These are phyloP conservation scores for Jaculus jaculus DNA, from an alignment of 2,113 vertebrate genomes.

Conservation along the genomic window DNA sequence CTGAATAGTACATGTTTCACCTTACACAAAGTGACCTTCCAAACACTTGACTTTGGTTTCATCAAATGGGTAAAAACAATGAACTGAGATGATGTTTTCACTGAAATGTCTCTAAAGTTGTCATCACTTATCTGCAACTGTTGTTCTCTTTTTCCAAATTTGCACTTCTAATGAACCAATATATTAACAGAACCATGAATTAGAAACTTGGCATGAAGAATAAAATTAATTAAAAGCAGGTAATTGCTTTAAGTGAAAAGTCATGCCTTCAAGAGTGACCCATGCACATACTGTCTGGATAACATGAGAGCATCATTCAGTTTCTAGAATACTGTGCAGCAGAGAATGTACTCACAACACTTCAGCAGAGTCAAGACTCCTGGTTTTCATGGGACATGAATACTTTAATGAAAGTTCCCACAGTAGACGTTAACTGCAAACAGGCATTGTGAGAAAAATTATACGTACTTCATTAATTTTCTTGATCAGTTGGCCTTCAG, in stretches of 20 bases:
- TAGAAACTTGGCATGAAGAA: neutral
- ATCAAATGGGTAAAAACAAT: neutral
- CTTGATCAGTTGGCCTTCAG: neutral
- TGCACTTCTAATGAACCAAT: neutral
- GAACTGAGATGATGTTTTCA: neutral
- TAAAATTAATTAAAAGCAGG: neutral
- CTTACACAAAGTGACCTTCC: neutral
- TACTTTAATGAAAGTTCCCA: neutral
- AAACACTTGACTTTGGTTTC: neutral
- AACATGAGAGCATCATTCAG: neutral
- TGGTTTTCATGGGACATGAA: neutral
- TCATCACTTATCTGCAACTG: neutral
- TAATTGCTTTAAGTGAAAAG: constrained; percentile 1
- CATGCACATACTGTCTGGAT: neutral
- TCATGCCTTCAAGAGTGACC: neutral
- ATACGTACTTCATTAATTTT: neutral
- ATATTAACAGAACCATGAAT: no score
- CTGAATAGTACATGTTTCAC: neutral
- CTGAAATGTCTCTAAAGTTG: neutral
- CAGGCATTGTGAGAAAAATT: neutral
- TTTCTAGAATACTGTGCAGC: neutral
- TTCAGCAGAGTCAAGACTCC: neutral
- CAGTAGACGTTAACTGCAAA: neutral
- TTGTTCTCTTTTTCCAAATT: neutral
- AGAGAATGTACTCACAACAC: neutral